Percentiles rank a stretch among this genome's conserved stretches.
phyloP scores from a whole-genome alignment of 2,888 invertebrate species.

The Hydroisotoma schaefferi region DNA sequence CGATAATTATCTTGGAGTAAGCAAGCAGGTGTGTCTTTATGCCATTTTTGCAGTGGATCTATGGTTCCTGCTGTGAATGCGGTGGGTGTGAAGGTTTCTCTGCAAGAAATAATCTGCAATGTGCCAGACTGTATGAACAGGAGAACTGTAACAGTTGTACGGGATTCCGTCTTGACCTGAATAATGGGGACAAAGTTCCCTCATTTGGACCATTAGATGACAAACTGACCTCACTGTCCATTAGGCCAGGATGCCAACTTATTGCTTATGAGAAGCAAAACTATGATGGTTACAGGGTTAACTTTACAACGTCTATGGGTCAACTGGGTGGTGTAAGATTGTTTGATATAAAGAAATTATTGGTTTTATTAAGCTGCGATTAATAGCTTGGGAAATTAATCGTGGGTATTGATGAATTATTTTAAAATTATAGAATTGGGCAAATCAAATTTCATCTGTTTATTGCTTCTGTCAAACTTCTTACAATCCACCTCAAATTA shows the following conservation, averaged over 20 bases:
- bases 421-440: conserved; percentile 27
- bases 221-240: conserved; percentile 21
- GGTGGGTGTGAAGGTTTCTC: conserved; percentile 19
- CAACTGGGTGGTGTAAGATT: conserved; percentile 18
- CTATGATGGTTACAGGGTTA: conserved; percentile 19
- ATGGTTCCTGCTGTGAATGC: conserved; percentile 32
- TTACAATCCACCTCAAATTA: not conserved
- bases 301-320: conserved; percentile 16
- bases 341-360: too few relatives aligned
- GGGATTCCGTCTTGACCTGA: conserved; percentile 24
- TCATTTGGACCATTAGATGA: conserved; percentile 17
- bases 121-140: conserved; percentile 34
- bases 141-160: conserved; percentile 23
- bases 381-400: not conserved
- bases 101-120: conserved; percentile 9
- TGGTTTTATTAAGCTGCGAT: too few relatives aligned
- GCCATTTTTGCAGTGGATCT: too few relatives aligned
- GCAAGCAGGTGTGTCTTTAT: too few relatives aligned
- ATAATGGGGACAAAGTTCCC: conserved; percentile 16
- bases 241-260: conserved; percentile 23
- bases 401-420: not conserved
- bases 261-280: conserved; percentile 11
- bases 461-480: conserved; percentile 19
- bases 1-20: too few relatives aligned
- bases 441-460: conserved; percentile 22